Evolutionary conservation across 2,113 vertebrate genomes (phyloP).

Genomic region (Craseonycteris thonglongyai): DNA sequence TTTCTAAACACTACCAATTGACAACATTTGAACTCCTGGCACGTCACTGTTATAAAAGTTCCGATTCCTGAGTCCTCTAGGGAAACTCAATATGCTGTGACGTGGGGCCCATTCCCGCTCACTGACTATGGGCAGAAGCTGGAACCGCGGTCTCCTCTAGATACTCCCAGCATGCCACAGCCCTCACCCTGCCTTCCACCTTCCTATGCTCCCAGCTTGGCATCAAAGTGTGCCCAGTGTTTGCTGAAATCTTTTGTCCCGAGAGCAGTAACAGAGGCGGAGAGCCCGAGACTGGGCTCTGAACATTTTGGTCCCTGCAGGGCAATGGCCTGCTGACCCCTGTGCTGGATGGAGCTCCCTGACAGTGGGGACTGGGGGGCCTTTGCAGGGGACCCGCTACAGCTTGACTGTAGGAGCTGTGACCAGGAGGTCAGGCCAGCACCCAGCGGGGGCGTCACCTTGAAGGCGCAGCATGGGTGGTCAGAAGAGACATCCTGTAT

Average conservation of each 20-base stretch:
- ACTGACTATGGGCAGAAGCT: neutral
- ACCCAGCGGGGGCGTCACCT: conserved; percentile 70
- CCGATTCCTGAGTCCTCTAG: neutral
- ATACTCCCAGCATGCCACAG: neutral
- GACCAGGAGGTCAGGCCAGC: neutral
- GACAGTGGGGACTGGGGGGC: neutral
- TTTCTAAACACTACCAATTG: neutral
- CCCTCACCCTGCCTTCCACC: neutral
- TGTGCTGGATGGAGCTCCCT: neutral
- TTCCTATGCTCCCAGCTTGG: neutral
- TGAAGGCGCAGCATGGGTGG: conserved; percentile 88
- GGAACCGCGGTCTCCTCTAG: neutral
- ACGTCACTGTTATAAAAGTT: neutral
- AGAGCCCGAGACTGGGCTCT: neutral
- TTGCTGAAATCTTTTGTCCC: neutral
- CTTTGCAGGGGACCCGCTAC: neutral
- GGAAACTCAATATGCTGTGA: neutral
- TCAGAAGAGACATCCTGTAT: conserved; percentile 93
- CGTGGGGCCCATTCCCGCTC: neutral
- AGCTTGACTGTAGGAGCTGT: neutral
- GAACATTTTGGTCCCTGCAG: neutral
- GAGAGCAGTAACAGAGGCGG: neutral
- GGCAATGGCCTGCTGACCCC: neutral
- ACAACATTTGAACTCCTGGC: neutral
- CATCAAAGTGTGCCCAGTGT: neutral